Evolutionary conservation across 2,888 invertebrate species (phyloP).

Genomic region (Epicampocera succincta): DNA sequence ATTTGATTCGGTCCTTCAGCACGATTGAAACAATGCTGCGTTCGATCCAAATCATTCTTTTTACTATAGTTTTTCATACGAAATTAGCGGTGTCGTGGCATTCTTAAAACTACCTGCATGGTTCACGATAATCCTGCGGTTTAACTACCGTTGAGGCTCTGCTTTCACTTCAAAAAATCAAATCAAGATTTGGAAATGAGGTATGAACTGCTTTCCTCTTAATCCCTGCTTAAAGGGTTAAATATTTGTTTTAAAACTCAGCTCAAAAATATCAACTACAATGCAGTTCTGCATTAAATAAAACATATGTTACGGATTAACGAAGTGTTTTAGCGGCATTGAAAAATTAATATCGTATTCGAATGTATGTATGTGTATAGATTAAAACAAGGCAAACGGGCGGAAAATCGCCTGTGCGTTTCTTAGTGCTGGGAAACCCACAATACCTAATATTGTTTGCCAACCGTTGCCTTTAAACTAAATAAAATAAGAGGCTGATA

Average conservation of each 20-base stretch:
- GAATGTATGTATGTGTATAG: no score
- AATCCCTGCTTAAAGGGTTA: conserved; percentile 37
- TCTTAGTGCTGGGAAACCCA: conserved; percentile 43
- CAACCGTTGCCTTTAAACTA: not conserved
- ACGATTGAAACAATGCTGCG: not conserved
- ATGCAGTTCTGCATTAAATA: not conserved
- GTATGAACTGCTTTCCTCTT: conserved; percentile 17
- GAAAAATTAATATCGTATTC: conserved; percentile 21
- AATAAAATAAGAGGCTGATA: conserved; percentile 12
- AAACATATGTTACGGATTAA: conserved; percentile 3
- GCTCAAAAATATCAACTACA: not conserved
- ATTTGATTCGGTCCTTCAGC: conserved; percentile 37
- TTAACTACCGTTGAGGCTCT: conserved; percentile 78
- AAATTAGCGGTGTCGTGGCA: conserved; percentile 34
- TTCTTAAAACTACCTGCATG: conserved; percentile 41
- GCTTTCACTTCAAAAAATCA: conserved; percentile 27
- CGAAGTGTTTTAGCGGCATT: conserved; percentile 22
- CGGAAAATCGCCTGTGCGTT: conserved; percentile 10
- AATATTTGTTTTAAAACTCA: conserved; percentile 24
- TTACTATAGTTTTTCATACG: not conserved
- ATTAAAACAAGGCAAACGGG: not conserved
- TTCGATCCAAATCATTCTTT: not conserved
- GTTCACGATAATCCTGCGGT: conserved; percentile 79
- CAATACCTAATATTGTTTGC: conserved; percentile 21
- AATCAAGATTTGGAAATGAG: not conserved